Percentiles rank a stretch among this genome's conserved stretches.
phyloP scores from a whole-genome alignment of 2,888 invertebrate species.

The Lumbricus terrestris region DNA sequence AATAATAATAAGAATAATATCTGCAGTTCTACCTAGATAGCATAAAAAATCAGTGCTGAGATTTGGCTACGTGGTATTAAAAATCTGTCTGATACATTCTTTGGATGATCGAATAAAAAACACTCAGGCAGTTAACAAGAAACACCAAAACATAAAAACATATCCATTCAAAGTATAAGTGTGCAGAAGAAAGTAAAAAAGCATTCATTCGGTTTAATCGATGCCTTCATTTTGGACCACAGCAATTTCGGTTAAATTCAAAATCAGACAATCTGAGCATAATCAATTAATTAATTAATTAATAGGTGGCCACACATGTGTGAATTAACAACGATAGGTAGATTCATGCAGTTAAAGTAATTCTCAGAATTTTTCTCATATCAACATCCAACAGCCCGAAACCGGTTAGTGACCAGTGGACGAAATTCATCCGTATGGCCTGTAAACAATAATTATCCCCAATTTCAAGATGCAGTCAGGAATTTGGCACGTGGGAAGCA shows the following conservation, averaged over 20 bases:
- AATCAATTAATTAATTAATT: too few relatives aligned
- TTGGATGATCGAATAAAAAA: background rate
- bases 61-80: background rate
- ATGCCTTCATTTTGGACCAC: background rate
- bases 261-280: background rate
- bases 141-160: background rate
- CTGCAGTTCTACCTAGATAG: too few relatives aligned
- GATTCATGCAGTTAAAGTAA: background rate
- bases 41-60: background rate
- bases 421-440: background rate
- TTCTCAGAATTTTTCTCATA: background rate
- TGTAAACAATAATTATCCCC: background rate
- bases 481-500: background rate
- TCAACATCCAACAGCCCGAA: background rate
- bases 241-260: background rate
- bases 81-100: background rate
- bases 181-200: background rate
- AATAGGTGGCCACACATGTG: background rate
- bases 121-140: constrained; percentile 3
- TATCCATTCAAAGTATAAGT: background rate
- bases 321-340: constrained; percentile 3
- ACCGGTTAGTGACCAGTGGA: too few relatives aligned
- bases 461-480: background rate
- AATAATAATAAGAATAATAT: too few relatives aligned
- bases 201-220: background rate